These are phyloP conservation scores for Phymastichus coffea DNA, from an alignment of 1,140 invertebrate genomes.

Conservation along the genomic window DNA sequence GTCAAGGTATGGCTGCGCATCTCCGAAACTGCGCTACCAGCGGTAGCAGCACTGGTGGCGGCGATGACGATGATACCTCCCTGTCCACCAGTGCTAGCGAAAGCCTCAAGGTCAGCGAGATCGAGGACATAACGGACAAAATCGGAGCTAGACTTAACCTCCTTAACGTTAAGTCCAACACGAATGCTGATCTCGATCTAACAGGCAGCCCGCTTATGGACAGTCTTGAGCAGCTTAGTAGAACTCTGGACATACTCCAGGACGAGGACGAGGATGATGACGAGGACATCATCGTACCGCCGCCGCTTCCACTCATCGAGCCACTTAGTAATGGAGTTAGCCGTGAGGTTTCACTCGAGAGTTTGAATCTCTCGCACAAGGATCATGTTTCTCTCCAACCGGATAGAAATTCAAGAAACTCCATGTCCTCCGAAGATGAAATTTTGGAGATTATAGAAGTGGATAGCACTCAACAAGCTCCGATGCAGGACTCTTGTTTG, in stretches of 20 bases:
- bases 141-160: constrained; percentile 49
- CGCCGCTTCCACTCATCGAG: constrained; percentile 72
- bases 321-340: constrained; percentile 65
- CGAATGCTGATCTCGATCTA: constrained; percentile 42
- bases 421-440: constrained; percentile 63
- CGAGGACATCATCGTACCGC: constrained; percentile 73
- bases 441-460: constrained; percentile 82
- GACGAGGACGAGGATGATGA: constrained; percentile 71
- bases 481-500: constrained; percentile 78
- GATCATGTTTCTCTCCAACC: constrained; percentile 40
- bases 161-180: constrained; percentile 45
- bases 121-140: constrained; percentile 52
- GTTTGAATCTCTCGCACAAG: constrained; percentile 63
- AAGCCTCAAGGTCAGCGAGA: constrained; percentile 46
- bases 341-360: constrained; percentile 77
- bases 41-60: constrained; percentile 54
- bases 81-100: constrained; percentile 49
- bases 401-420: constrained; percentile 49
- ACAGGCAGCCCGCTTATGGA: constrained; percentile 45
- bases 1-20: constrained; percentile 38
- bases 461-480: constrained; percentile 77
- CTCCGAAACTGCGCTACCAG: constrained; percentile 65
- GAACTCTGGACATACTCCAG: constrained; percentile 41
- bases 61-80: constrained; percentile 48
- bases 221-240: constrained; percentile 38